Evolutionary conservation across 2,113 vertebrate species (phyloP).

Genomic region (Nyctibius bracteatus): DNA sequence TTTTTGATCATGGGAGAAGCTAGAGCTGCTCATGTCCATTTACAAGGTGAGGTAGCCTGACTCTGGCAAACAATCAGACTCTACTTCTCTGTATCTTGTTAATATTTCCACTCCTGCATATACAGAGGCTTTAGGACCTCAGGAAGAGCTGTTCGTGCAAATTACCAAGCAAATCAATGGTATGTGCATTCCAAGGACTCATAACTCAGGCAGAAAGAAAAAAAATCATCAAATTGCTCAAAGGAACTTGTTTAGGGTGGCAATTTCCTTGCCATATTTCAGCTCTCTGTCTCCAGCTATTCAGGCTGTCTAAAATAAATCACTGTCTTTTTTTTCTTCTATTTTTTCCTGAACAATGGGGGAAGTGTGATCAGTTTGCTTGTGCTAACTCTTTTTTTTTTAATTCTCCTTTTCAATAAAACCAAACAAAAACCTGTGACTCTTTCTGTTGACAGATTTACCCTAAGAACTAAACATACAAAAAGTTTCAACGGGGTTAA

Average conservation of each 20-base stretch:
- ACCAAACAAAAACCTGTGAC: background rate
- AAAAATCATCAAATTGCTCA: background rate
- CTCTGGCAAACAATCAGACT: background rate
- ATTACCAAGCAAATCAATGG: background rate
- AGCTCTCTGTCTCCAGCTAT: conserved; percentile 39
- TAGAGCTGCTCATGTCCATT: background rate
- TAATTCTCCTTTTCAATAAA: background rate
- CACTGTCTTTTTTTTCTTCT: background rate
- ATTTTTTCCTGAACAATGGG: background rate
- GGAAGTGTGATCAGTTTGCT: background rate
- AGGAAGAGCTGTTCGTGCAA: conserved; percentile 4
- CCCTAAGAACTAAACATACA: background rate
- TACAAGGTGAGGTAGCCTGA: background rate
- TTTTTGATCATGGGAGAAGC: background rate
- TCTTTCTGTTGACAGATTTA: background rate
- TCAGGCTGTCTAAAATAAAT: conserved; percentile 47
- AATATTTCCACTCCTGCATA: background rate
- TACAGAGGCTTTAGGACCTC: background rate
- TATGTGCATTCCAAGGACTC: conserved; percentile 38
- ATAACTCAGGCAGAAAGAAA: conserved; percentile 16
- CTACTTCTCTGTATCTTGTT: background rate
- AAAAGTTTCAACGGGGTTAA: background rate
- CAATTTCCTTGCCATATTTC: conserved; percentile 56
- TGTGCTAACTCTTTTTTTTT: background rate
- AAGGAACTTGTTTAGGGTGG: conserved; percentile 42